Conservation (phyloP, 2,113 vertebrate species). For the Notarius lentiginosus region DNA sequence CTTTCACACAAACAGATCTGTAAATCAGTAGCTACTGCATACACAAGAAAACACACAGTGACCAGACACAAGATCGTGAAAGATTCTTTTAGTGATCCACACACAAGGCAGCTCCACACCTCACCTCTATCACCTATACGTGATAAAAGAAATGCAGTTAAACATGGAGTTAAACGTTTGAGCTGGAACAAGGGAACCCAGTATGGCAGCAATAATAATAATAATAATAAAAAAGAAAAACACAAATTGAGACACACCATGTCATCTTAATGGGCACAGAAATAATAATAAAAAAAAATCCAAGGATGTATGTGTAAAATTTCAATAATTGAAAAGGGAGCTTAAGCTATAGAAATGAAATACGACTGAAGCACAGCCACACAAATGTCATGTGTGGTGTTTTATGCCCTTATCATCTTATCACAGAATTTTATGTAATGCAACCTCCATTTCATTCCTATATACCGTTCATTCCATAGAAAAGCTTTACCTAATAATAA, state of each 20-base stretch:
- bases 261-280: neutral
- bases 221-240: neutral
- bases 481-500: neutral
- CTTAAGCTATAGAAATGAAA: neutral
- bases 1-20: neutral
- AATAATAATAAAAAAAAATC: neutral
- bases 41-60: neutral
- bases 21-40: neutral
- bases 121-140: conserved; percentile 4
- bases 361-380: neutral
- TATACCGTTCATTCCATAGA: neutral
- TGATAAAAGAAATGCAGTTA: conserved; percentile 9
- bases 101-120: conserved; percentile 21
- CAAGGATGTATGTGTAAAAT: neutral
- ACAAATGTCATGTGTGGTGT: neutral
- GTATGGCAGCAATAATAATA: neutral
- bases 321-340: neutral
- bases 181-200: conserved; percentile 9
- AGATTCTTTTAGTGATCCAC: conserved; percentile 33
- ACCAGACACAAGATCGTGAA: conserved; percentile 24
- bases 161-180: conserved; percentile 3
- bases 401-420: neutral
- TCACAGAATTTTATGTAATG: neutral
- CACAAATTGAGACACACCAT: neutral
- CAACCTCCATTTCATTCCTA: neutral